These are phyloP conservation scores for Poeciliopsis presidionis DNA, from an alignment of 2,797 vertebrate species.

Conservation along the genomic window DNA sequence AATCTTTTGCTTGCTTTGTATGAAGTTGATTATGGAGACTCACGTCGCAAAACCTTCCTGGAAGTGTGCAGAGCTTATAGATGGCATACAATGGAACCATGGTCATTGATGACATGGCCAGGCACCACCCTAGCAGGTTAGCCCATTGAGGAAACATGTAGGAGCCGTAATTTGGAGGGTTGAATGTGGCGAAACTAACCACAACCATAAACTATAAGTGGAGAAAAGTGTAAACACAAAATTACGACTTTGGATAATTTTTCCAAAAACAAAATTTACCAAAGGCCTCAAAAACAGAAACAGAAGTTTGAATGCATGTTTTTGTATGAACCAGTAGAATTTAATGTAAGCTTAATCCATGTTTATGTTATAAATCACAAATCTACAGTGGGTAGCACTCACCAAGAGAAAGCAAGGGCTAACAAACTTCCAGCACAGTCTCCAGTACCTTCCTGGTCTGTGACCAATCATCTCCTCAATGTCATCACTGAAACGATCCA, in stretches of 20 bases:
- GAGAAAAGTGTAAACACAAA: constrained; percentile 4
- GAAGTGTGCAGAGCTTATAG: constrained; percentile 88
- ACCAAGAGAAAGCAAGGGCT: constrained; percentile 93
- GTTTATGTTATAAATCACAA: not conserved
- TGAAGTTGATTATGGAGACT: constrained; percentile 46
- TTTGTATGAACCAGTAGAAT: not conserved
- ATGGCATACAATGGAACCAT: constrained; percentile 90
- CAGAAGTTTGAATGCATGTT: not conserved
- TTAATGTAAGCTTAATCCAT: not conserved
- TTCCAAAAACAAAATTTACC: not conserved
- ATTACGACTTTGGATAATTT: not conserved
- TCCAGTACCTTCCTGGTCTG: constrained; percentile 88
- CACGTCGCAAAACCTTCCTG: constrained; percentile 86
- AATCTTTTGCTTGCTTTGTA: not conserved
- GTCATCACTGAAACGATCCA: constrained; percentile 91
- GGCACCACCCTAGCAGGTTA: constrained; percentile 87
- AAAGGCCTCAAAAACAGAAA: not conserved
- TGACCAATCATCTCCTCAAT: constrained; percentile 92
- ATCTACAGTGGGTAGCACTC: constrained; percentile 35
- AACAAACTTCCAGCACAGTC: constrained; percentile 93
- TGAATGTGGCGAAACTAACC: constrained; percentile 88
- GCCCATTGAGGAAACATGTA: constrained; percentile 90
- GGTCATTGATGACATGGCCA: constrained; percentile 90
- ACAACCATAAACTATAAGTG: constrained; percentile 87
- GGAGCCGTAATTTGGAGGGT: constrained; percentile 86